A percentile compares a stretch with the other conserved stretches of the same genome.
Conservation (phyloP, 2,113 vertebrate species). For the Sander lucioperca region DNA sequence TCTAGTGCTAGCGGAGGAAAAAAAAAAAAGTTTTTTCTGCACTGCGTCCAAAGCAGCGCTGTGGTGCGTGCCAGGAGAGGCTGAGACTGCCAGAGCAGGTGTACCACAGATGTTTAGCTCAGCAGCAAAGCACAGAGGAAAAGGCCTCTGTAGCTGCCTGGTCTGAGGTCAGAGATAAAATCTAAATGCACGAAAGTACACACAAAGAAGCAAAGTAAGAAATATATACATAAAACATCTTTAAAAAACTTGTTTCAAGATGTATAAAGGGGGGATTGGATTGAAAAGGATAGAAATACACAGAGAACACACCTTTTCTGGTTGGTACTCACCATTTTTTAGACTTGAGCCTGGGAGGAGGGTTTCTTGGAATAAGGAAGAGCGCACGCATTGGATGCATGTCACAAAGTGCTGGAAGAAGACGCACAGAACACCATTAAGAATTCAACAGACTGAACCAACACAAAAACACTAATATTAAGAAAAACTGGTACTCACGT, state of each 20-base stretch:
- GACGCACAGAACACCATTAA: not conserved
- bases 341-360: conserved; percentile 97
- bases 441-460: not conserved
- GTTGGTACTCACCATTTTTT: conserved; percentile 95
- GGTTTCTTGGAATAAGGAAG: conserved; percentile 99
- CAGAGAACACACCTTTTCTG: not conserved
- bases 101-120: conserved; percentile 66
- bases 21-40: conserved; percentile 22
- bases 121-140: conserved; percentile 31
- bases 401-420: conserved; percentile 92
- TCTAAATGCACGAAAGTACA: not conserved
- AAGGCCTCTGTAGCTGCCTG: conserved; percentile 24
- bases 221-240: conserved; percentile 17
- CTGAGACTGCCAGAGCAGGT: conserved; percentile 63
- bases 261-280: not conserved
- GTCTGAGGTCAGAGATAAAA: conserved; percentile 27
- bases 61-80: conserved; percentile 26
- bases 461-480: not conserved
- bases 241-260: not conserved
- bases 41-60: conserved; percentile 6
- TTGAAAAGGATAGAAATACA: not conserved
- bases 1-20: not conserved
- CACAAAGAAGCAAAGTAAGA: conserved; percentile 2
- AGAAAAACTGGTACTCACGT: conserved; percentile 86
- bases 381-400: conserved; percentile 99